These are phyloP conservation scores for Pollenia angustigena DNA, from an alignment of 2,888 invertebrate genomes.

Conservation along the genomic window DNA sequence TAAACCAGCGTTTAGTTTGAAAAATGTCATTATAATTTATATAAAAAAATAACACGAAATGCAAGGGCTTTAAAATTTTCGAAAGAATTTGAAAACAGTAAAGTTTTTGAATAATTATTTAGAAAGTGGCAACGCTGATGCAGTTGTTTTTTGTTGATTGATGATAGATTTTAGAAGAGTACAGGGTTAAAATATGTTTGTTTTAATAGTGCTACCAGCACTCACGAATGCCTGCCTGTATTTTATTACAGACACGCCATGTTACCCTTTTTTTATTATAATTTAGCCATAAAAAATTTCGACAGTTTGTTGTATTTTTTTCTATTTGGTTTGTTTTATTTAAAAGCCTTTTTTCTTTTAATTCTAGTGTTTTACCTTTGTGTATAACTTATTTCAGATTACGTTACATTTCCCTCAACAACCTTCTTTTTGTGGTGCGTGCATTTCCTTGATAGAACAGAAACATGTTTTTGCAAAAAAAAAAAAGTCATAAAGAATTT, in stretches of 20 bases:
- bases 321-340: too few relatives aligned
- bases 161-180: too few relatives aligned
- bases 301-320: conserved; percentile 5
- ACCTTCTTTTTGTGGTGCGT: conserved; percentile 13
- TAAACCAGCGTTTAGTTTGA: too few relatives aligned
- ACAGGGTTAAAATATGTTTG: not conserved
- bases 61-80: too few relatives aligned
- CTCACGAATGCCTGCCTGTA: not conserved
- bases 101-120: too few relatives aligned
- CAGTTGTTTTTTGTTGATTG: too few relatives aligned
- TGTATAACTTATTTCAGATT: conserved; percentile 7
- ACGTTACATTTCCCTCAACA: conserved; percentile 20
- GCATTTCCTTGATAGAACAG: conserved; percentile 28
- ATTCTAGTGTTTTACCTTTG: conserved; percentile 2
- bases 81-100: too few relatives aligned
- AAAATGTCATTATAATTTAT: too few relatives aligned
- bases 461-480: not conserved
- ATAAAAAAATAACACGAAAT: too few relatives aligned
- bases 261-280: not conserved
- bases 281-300: conserved; percentile 11
- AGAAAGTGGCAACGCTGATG: too few relatives aligned
- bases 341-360: conserved; percentile 18
- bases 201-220: conserved; percentile 1
- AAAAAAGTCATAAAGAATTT: too few relatives aligned
- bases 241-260: conserved; percentile 26